phyloP scores from a whole-genome alignment of 1,140 invertebrate species.

The Drosophila guanche region DNA sequence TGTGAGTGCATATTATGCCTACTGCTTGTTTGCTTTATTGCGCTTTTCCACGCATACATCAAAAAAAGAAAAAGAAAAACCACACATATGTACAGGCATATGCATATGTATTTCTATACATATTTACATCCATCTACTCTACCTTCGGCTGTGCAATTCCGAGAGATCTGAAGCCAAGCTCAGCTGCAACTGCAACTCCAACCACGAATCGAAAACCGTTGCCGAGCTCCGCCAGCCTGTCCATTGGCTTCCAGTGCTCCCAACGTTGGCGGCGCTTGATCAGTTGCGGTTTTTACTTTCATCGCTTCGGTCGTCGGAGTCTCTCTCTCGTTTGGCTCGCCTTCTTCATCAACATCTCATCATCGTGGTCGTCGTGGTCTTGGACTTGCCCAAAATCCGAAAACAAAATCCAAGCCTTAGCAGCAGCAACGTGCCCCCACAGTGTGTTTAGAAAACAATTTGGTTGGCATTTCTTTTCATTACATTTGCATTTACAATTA shows the following conservation, averaged over 20 bases:
- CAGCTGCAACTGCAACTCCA: constrained; percentile 2
- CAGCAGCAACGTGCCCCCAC: constrained; percentile 4
- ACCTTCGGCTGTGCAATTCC: constrained; percentile 4
- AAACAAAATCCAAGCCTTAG: neutral
- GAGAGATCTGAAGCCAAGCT: neutral
- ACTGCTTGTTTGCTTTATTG: constrained; percentile 71
- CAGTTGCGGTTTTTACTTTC: constrained; percentile 83
- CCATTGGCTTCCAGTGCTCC: constrained; percentile 56
- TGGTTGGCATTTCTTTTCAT: constrained; percentile 47
- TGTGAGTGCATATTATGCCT: constrained; percentile 61
- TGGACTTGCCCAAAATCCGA: constrained; percentile 10
- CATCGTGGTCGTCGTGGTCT: constrained; percentile 3
- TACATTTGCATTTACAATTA: constrained; percentile 8
- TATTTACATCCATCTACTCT: neutral
- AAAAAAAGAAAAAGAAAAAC: constrained; percentile 2
- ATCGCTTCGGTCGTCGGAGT: constrained; percentile 70
- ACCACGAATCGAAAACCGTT: constrained; percentile 16
- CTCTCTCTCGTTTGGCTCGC: too few species aligned
- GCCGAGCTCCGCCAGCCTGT: constrained; percentile 35
- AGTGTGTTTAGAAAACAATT: constrained; percentile 30
- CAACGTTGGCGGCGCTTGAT: constrained; percentile 68
- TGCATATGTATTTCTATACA: too few species aligned
- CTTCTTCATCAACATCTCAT: too few species aligned
- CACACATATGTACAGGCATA: constrained; percentile 2
- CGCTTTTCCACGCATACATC: constrained; percentile 42